Base-by-base conservation (phyloP, 2,797 vertebrate species). In the Leuciscus waleckii region DNA sequence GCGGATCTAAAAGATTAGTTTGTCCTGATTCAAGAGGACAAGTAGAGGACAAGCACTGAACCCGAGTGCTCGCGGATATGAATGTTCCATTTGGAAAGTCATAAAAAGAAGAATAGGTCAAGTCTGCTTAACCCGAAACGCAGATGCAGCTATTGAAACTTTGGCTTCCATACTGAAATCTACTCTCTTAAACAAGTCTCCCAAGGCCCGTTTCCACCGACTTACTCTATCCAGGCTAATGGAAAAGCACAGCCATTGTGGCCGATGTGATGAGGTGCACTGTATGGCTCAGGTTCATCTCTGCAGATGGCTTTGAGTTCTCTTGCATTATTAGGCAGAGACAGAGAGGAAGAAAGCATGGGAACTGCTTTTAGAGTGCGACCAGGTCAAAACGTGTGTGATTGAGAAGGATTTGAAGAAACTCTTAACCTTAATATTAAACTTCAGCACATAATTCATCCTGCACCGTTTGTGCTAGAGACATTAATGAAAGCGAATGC, bases 21-120 rank as follows among this genome's bases (percentile, higher is more conserved):
- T 73, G 41, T 58, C 56, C 65, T 37, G 71, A 70, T 56, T 79
- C 26, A 46, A 74, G 23, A 71, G 51, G 81, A 61, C 56, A 79
- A 41, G 56, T 0, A 39, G 23, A 81, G 65, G 67, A 69, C 65
- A 70, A 5, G 21, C 67, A 37, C 23, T 68, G 65, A 81, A 70
- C 29, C 35, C 23, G 7, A 81, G 63, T 49, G 6, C 35, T 81
- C 19, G 23, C 35, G 29, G 65, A 85, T 58, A 49, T 78, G 70
- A 88, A 83, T 82, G 85, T 90, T 70, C 81, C 89, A 89, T 56
- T 80, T 87, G 89, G 87, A 90, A 90, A 91, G 61, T 87, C 86
- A 85, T 87, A 82, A 89, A 77, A 71, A 84, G 63, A 70, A 78
- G 77, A 81, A 73, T 43, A 65, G 77, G 79, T 74, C 67, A 67